Evolutionary conservation across 2,888 invertebrate species (phyloP), one percentile per base, ranked within the genome.

Genomic region (Drosophila parthenogenetica): DNA sequence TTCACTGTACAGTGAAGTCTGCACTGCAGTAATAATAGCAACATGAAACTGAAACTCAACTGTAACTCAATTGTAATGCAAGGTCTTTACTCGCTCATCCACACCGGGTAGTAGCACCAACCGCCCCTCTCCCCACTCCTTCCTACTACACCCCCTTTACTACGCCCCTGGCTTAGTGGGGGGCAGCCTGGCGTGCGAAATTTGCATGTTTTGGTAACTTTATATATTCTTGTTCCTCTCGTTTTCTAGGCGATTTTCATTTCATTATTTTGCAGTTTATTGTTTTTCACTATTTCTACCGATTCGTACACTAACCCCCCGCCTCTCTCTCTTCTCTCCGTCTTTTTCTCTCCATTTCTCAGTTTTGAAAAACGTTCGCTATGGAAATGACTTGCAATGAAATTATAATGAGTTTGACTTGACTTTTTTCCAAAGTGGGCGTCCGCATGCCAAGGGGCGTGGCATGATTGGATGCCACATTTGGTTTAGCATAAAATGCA

Each of bases 21-120:
- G 17, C 32, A 29, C 35, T 43, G 35, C 22, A n/a, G 58, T 67
- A 71, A 63, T 75, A 80, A 75, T 57, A 67, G 70, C 73, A 64
- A 59, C 74, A 74, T 62, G 49, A 39, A 75, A 68, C 81, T 66
- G 63, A 57, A 80, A 58, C 77, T 71, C 71, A 77, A 85, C 79
- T 82, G 84, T 83, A 87, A 83, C 87, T 83, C 87, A 87, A 87
- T 87, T 83, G 83, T 77, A 83, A 81, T 81, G 87, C 87, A 79
- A 81, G 86, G 80, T 82, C 82, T 84, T 69, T 69, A 59, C 73
- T 64, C 65, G 72, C 74, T 70, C 81, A 70, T 62, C 69, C 55
- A 54, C 63, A 62, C 68, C 35, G n/a, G 54, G n/a, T 45, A 45
- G 43, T 11, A 40, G n/a, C n/a, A n/a, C n/a, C 49, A 5, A 17